Evolutionary conservation across 2,797 vertebrate species (phyloP).

Genomic region (Chromis chromis): DNA sequence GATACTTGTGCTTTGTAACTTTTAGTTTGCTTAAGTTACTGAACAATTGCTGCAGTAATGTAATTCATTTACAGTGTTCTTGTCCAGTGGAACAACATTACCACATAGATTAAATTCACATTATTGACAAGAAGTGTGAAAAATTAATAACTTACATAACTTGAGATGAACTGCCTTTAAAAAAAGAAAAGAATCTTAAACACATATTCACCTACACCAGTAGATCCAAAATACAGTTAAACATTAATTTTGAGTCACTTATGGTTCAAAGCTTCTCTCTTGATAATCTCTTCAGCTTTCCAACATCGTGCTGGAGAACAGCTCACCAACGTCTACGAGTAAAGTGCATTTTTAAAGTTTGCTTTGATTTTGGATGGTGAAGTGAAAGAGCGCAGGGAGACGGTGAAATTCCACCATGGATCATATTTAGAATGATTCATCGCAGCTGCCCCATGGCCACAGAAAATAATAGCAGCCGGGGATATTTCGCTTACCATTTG

Average conservation of each 20-base stretch:
- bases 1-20: constrained; percentile 19
- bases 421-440: constrained; percentile 78
- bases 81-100: not conserved
- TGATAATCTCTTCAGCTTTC: not conserved
- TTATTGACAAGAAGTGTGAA: not conserved
- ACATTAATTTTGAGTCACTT: too few species aligned
- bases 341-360: constrained; percentile 16
- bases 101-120: not conserved
- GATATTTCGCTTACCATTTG: constrained; percentile 79
- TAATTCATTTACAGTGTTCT: not conserved
- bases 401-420: constrained; percentile 67
- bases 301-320: not conserved
- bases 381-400: constrained; percentile 44
- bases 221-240: too few species aligned
- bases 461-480: constrained; percentile 77
- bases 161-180: not conserved
- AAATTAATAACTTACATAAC: not conserved
- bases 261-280: too few species aligned
- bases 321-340: constrained; percentile 16
- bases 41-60: not conserved
- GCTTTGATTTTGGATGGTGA: constrained; percentile 32
- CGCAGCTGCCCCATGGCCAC: constrained; percentile 72
- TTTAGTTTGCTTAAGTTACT: not conserved
- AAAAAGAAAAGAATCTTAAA: too few species aligned
- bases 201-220: too few species aligned